Conservation (phyloP, 1,140 invertebrate species). For the Drosophila kurseongensis region DNA sequence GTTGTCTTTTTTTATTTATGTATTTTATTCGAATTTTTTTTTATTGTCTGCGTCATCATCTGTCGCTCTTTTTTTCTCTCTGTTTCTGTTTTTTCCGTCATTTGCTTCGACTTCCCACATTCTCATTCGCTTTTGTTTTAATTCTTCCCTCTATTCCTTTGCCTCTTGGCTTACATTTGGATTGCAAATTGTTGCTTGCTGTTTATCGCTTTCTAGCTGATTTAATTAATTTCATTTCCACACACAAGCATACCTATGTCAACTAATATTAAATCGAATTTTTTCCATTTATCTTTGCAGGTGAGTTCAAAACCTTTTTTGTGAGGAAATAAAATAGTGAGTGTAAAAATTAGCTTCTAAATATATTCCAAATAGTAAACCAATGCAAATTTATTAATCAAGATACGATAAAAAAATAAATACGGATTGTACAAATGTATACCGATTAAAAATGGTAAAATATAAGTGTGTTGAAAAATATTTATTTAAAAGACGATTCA, state of each 20-base stretch:
- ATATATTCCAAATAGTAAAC: neutral
- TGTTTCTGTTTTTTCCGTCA: slow-evolving; percentile 16
- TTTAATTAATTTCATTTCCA: slow-evolving; percentile 63
- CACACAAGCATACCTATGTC: slow-evolving; percentile 3
- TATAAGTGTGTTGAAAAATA: no score
- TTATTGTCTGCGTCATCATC: slow-evolving; percentile 49
- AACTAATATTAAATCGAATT: slow-evolving; percentile 28
- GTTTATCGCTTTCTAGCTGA: slow-evolving; percentile 41
- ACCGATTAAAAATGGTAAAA: no score
- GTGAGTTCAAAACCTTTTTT: slow-evolving; percentile 36
- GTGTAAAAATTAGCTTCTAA: neutral
- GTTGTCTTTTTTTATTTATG: neutral
- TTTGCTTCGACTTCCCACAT: slow-evolving; percentile 27
- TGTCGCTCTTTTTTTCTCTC: slow-evolving; percentile 14
- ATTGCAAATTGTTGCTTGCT: slow-evolving; percentile 53
- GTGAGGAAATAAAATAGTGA: neutral
- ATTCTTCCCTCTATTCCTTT: slow-evolving; percentile 17
- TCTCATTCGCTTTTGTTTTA: slow-evolving; percentile 28
- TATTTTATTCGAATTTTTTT: slow-evolving; percentile 12
- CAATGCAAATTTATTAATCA: no score
- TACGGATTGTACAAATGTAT: no score
- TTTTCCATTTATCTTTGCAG: slow-evolving; percentile 32
- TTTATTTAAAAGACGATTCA: no score
- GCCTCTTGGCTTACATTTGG: slow-evolving; percentile 67
- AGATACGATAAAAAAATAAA: no score